Evolutionary conservation across 1,140 invertebrate species (phyloP).

Genomic region (Geopemphigus sp.): DNA sequence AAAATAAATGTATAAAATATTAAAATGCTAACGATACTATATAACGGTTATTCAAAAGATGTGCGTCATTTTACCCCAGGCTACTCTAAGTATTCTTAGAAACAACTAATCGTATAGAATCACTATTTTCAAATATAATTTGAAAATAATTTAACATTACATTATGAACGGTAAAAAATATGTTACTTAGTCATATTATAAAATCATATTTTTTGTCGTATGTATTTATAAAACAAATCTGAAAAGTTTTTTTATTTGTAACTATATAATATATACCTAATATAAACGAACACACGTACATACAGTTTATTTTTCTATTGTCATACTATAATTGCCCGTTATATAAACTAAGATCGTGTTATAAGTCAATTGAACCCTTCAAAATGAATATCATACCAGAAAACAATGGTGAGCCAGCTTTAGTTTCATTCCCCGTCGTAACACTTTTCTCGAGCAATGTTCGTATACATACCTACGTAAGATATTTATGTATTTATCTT

Average conservation of each 20-base stretch:
- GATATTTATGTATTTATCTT: background rate
- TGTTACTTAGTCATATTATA: background rate
- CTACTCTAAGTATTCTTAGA: too few relatives aligned
- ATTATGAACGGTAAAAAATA: background rate
- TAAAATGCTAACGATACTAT: too few relatives aligned
- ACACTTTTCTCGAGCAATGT: background rate
- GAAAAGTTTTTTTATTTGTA: background rate
- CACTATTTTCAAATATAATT: too few relatives aligned
- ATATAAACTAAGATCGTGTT: slow-evolving; percentile 33
- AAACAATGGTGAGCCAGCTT: slow-evolving; percentile 22
- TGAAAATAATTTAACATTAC: too few relatives aligned
- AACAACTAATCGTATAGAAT: too few relatives aligned
- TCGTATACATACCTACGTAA: too few relatives aligned
- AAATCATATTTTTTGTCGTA: background rate
- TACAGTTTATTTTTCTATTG: slow-evolving; percentile 13
- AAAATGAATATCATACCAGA: slow-evolving; percentile 19
- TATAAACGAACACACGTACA: background rate
- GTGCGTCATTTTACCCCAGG: too few relatives aligned
- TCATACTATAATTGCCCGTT: slow-evolving; percentile 20
- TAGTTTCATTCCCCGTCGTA: background rate
- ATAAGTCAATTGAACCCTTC: slow-evolving; percentile 19
- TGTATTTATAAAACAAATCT: background rate
- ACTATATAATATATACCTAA: background rate
- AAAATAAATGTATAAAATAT: too few relatives aligned
- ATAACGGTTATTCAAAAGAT: too few relatives aligned